Conservation (phyloP, 2,888 invertebrate genomes). For the Octonoba sinensis region DNA sequence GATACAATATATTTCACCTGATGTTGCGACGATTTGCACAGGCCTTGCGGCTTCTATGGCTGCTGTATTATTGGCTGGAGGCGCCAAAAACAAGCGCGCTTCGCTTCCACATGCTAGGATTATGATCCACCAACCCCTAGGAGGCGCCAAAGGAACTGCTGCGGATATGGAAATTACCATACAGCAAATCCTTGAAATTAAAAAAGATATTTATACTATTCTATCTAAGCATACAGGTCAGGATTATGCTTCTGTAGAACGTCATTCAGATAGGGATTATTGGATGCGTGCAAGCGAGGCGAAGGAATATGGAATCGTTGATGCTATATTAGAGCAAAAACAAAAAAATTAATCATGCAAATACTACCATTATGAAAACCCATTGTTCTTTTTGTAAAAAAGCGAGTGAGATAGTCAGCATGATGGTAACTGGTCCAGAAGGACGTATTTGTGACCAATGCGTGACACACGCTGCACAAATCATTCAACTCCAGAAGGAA, state of each 20-base stretch:
- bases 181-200: constrained; percentile 34
- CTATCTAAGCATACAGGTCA: constrained; percentile 38
- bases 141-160: constrained; percentile 41
- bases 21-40: constrained; percentile 39
- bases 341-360: neutral
- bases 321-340: constrained; percentile 11
- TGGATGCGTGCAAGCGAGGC: constrained; percentile 47
- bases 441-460: neutral
- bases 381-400: no score
- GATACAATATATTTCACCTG: constrained; percentile 48
- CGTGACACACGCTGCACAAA: neutral
- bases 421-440: no score
- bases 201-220: constrained; percentile 13
- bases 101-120: constrained; percentile 36
- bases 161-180: constrained; percentile 58
- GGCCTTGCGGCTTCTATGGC: constrained; percentile 44
- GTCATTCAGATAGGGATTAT: constrained; percentile 35
- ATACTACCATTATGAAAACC: neutral
- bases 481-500: no score
- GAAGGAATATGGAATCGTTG: constrained; percentile 38
- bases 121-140: constrained; percentile 58
- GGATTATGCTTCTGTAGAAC: neutral
- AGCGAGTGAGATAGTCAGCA: no score
- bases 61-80: constrained; percentile 36
- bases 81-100: constrained; percentile 27